Evolutionary conservation across 2,113 vertebrate genomes (phyloP), one percentile per base, ranked within the genome.

Genomic region (Phalacrocorax carbo): DNA sequence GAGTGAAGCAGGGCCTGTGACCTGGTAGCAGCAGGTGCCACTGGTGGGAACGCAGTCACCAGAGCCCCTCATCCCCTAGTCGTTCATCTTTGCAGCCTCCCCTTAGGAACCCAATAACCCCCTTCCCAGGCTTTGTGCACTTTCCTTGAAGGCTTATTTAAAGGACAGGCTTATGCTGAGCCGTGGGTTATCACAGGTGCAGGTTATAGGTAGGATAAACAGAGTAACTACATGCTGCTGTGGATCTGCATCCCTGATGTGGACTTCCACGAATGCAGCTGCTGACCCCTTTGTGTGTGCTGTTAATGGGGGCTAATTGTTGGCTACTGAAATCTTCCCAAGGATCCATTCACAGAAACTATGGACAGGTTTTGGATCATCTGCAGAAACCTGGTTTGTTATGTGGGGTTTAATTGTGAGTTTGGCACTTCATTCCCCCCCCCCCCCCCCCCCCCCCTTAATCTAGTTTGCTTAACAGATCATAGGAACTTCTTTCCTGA

Each of bases 1-100:
- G 57, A 85, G 58, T 0, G 0, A 64, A 92, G 71, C 38, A 0
- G 9, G 23, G 46, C 38, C 44, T 44, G 44, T 81, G 92, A 57
- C 83, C 86, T 11, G 12, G 57, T 32, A 36, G 65, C 65, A 58
- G 60, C 0, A 0, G 55, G 60, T 40, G 60, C 38, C 2, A 1
- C 44, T 60, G 54, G 26, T 42, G 49, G 17, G 38, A 77, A 5
- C 0, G 1, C n/a, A 46, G 21, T 55, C 61, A 34, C 65, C 65
- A 64, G 42, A 84, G 42, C 18, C 40, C 16, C 34, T 70, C 0
- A 0, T 11, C 15, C 14, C 1, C 0, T 0, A 2, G 34, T 36
- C 6, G 1, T 38, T 84, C 0, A 0, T 23, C 5, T 54, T 73
- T 36, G 38, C 54, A 52, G 14, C 55, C 34, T 46, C 12, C 30